Conservation (phyloP, 2,888 invertebrate species). For the Nebria salina region DNA sequence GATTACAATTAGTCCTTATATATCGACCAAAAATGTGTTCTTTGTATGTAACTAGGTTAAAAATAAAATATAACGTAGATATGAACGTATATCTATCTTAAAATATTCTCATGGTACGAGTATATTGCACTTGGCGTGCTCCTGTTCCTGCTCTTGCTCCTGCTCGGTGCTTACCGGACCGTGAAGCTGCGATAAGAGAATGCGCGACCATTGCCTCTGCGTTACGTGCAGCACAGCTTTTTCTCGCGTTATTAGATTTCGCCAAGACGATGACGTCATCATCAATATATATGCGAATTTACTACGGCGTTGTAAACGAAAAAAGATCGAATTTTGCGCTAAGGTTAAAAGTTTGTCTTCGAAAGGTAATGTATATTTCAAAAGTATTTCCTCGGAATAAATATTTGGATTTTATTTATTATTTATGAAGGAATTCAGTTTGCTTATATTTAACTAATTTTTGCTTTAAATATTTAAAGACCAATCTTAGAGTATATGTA, state of each 20-base stretch:
- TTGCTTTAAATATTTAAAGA: too few species aligned
- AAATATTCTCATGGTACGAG: background rate
- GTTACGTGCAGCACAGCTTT: background rate
- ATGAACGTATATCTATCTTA: too few species aligned
- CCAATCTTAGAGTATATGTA: too few species aligned
- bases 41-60: background rate
- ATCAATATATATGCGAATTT: constrained; percentile 5
- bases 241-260: background rate
- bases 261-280: constrained; percentile 4
- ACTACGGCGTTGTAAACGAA: background rate
- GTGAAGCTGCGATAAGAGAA: constrained; percentile 12
- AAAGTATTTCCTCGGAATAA: background rate
- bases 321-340: background rate
- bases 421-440: too few species aligned
- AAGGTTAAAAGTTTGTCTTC: constrained; percentile 2
- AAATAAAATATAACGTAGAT: background rate
- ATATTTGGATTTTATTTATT: background rate
- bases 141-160: background rate
- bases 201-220: background rate
- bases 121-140: background rate
- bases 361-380: background rate
- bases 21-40: background rate
- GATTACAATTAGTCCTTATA: background rate
- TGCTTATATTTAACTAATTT: too few species aligned
- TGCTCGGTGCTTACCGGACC: background rate